Evolutionary conservation across 2,113 vertebrate genomes (phyloP).

Genomic region (Ceyx melanurus): DNA sequence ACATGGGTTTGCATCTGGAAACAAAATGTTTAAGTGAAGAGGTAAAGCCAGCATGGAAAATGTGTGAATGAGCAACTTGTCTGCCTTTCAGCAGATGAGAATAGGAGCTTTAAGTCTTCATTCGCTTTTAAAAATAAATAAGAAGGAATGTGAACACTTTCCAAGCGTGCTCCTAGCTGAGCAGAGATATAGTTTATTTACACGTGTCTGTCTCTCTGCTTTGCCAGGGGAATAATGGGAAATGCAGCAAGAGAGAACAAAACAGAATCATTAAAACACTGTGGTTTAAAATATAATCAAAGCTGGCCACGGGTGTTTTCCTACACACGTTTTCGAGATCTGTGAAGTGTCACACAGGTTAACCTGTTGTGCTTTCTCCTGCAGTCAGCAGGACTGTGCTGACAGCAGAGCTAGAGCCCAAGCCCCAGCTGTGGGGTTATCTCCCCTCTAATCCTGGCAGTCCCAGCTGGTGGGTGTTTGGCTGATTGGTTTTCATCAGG

Average conservation of each 20-base stretch:
- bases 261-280: background rate
- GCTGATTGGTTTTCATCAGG: background rate
- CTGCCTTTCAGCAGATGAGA: background rate
- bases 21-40: background rate
- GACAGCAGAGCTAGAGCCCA: background rate
- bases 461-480: background rate
- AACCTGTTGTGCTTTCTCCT: background rate
- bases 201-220: background rate
- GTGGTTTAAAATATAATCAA: background rate
- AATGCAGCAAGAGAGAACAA: background rate
- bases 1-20: background rate
- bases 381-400: fast-evolving
- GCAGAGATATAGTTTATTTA: background rate
- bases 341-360: background rate
- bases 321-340: background rate
- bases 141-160: background rate
- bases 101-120: background rate
- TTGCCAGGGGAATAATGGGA: background rate
- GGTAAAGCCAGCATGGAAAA: background rate
- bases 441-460: background rate
- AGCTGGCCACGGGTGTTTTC: background rate
- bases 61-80: background rate
- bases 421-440: fast-evolving
- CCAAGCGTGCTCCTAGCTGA: background rate
- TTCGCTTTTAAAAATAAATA: background rate